Conservation (phyloP, 1,140 invertebrate genomes). For the Drosophila pallidifrons region DNA sequence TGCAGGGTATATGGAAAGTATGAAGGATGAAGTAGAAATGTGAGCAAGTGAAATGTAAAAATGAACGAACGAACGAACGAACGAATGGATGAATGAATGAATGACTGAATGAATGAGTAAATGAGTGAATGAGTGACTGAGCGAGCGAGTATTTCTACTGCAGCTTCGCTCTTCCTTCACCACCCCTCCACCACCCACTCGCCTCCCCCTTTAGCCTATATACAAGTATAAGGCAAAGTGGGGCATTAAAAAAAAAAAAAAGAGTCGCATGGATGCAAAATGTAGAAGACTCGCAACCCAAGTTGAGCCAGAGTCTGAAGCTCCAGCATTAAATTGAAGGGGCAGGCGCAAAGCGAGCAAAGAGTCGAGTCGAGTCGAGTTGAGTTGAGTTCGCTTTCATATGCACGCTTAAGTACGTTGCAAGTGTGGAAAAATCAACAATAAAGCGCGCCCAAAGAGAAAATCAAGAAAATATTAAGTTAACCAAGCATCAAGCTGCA, state of each 20-base stretch:
- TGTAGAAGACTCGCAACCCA: not conserved
- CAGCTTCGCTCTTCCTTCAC: too few relatives aligned
- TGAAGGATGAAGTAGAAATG: not conserved
- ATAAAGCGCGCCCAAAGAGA: constrained; percentile 15
- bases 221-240: constrained; percentile 15
- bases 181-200: not conserved
- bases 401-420: constrained; percentile 50
- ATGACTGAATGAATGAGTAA: constrained; percentile 27
- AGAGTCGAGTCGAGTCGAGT: not conserved
- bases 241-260: constrained; percentile 28
- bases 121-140: constrained; percentile 29
- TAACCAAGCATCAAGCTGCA: constrained; percentile 22
- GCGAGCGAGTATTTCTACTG: not conserved
- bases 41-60: constrained; percentile 34
- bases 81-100: constrained; percentile 13
- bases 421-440: constrained; percentile 40
- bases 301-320: not conserved
- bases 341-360: constrained; percentile 6
- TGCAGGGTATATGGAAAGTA: constrained; percentile 2
- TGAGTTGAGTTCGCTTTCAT: constrained; percentile 25
- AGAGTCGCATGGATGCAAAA: constrained; percentile 31
- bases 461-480: constrained; percentile 42
- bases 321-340: not conserved
- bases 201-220: not conserved
- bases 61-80: constrained; percentile 36